Evolutionary conservation across 2,113 vertebrate species (phyloP), one percentile per base, ranked within the genome.

Genomic region (Orientallactaga bullata): DNA sequence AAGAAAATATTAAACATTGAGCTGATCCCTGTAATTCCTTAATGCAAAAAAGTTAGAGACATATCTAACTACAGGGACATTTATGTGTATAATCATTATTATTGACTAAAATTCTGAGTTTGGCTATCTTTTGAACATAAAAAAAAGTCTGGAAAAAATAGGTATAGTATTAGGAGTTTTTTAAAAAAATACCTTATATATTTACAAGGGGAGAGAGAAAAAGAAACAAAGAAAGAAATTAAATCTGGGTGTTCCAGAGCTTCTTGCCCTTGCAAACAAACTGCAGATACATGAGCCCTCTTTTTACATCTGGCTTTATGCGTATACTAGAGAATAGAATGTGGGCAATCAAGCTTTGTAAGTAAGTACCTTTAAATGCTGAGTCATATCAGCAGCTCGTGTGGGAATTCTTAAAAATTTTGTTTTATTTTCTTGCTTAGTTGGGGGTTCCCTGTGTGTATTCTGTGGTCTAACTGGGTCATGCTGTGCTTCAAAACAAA

Each of bases 1-100:
- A 55, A 92, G 63, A 90, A 95, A 78, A 78, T 39, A 78, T 16
- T 32, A 87, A 85, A 78, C 39, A 63, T 28, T 37, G 39, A 80
- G 16, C 37, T 15, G 12, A 85, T 47, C 6, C 16, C 85, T 94
- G 9, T 61, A 47, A 32, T 85, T 66, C 76, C 58, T 93, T 47
- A 76, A 30, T 80, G 72, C 23, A 39, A 28, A 90, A 84, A 55
- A 78, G 37, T 86, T 13, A 84, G 39, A 12, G 42, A 69, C 13
- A 32, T 68, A 32, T 3, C 12, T 77, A 80, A 26, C 69, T 42
- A 18, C 0, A 5, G 42, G 16, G 35, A 66, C 35, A 42, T 88
- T 87, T 61, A 20, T 35, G 0, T 65, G 5, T 77, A 61, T 76
- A 21, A 58, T 89, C 92, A 35, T 85, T 76, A 81, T 79, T 66